Percentiles rank a stretch among this genome's conserved stretches.
Conservation (phyloP, 2,113 vertebrate species). For the Todiramphus saurophagus region DNA sequence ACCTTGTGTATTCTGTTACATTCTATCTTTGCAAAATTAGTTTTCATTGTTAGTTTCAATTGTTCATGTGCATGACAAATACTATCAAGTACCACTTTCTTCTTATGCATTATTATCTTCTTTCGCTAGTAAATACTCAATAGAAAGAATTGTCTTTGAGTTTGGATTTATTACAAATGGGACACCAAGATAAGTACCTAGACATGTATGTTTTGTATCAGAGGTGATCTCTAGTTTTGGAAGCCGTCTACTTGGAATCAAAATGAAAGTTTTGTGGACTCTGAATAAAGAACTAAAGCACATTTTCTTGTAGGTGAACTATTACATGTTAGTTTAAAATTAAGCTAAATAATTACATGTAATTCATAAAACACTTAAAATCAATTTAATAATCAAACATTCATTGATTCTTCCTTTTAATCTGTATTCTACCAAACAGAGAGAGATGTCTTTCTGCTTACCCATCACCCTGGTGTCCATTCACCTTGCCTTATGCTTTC, state of each 20-base stretch:
- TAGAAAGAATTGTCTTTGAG: neutral
- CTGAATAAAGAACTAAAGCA: neutral
- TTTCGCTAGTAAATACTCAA: neutral
- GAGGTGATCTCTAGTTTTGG: neutral
- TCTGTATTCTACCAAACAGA: neutral
- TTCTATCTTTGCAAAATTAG: neutral
- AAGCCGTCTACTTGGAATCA: neutral
- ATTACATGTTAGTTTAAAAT: neutral
- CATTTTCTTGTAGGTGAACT: neutral
- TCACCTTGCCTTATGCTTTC: neutral
- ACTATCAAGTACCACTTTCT: neutral
- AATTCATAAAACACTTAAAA: neutral
- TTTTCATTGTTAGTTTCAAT: neutral
- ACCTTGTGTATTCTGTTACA: neutral
- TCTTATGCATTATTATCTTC: neutral
- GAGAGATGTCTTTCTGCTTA: neutral
- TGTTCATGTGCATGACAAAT: neutral
- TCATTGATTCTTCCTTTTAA: neutral
- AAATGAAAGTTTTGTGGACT: neutral
- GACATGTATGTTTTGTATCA: neutral
- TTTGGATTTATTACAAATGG: neutral
- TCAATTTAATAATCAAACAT: neutral
- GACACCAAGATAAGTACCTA: neutral
- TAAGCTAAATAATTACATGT: neutral
- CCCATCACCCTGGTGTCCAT: neutral